Conservation (phyloP, 2,113 vertebrate species). For the Dipodomys stephensi region DNA sequence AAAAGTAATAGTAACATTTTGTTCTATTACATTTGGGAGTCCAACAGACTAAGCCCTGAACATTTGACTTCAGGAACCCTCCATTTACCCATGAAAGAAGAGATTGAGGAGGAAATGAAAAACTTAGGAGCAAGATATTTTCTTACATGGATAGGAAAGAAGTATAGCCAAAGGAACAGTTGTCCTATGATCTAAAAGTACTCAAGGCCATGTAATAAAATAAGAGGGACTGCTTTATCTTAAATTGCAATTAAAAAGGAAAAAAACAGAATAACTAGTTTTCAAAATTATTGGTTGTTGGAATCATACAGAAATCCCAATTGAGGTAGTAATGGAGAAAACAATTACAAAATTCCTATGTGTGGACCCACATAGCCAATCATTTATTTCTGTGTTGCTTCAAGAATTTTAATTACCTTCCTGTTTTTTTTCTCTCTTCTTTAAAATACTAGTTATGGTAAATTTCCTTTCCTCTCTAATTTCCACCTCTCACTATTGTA, state of each 20-base stretch:
- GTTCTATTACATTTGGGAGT: not conserved
- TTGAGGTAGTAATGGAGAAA: not conserved
- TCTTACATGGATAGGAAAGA: not conserved
- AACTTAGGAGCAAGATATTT: not conserved
- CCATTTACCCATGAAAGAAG: constrained; percentile 30
- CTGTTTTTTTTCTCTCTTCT: constrained; percentile 16
- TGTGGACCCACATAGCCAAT: constrained; percentile 2
- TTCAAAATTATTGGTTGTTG: not conserved
- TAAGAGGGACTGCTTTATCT: constrained; percentile 35
- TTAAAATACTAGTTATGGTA: constrained; percentile 65
- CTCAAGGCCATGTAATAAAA: not conserved
- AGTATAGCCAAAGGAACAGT: constrained; percentile 13
- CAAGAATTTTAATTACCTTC: constrained; percentile 41
- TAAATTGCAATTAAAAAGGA: constrained; percentile 12
- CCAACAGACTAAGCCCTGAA: not conserved
- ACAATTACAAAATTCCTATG: constrained; percentile 8
- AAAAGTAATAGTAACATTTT: constrained; percentile 55
- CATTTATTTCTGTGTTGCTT: constrained; percentile 39
- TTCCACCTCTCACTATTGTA: constrained; percentile 66
- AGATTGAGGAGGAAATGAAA: not conserved
- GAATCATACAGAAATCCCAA: constrained; percentile 9
- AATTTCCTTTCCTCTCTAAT: constrained; percentile 65
- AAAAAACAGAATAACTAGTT: constrained; percentile 11
- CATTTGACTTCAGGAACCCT: constrained; percentile 1
- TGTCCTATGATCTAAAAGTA: not conserved